These are phyloP conservation scores for Anniella stebbinsi DNA, from an alignment of 2,797 vertebrate genomes.

Conservation along the genomic window DNA sequence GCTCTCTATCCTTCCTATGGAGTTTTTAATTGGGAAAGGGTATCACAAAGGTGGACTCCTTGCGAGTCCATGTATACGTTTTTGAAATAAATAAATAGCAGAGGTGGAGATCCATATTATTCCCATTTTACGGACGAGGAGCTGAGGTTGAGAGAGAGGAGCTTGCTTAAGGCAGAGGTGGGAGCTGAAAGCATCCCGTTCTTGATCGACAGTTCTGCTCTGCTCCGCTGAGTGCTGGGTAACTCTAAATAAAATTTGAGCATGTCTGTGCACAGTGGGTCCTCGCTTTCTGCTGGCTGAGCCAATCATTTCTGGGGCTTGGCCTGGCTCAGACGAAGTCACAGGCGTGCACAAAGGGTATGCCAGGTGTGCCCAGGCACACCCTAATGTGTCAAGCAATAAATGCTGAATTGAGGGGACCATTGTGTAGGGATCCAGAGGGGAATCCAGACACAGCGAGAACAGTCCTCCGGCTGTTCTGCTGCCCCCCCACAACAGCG, in stretches of 20 bases:
- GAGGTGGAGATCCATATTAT: background rate
- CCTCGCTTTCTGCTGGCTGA: background rate
- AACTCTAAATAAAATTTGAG: background rate
- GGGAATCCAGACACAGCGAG: no score
- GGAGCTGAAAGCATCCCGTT: background rate
- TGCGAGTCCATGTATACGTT: background rate
- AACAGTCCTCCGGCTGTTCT: no score
- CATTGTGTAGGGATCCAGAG: no score
- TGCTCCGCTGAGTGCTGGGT: no score
- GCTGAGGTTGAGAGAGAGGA: background rate
- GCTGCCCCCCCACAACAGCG: no score
- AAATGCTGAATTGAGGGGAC: no score
- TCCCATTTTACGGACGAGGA: background rate
- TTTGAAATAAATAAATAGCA: background rate
- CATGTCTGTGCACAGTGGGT: background rate
- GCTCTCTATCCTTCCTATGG: background rate
- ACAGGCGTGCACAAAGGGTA: no score
- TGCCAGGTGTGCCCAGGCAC: no score
- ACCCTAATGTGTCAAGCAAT: no score
- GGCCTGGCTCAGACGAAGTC: background rate
- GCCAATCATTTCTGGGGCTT: background rate
- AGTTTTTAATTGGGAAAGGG: background rate
- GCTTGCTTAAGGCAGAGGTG: background rate
- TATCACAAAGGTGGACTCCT: background rate
- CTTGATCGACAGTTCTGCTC: no score